Conservation (phyloP, 2,888 invertebrate species). For the Herminia tarsipennalis region DNA sequence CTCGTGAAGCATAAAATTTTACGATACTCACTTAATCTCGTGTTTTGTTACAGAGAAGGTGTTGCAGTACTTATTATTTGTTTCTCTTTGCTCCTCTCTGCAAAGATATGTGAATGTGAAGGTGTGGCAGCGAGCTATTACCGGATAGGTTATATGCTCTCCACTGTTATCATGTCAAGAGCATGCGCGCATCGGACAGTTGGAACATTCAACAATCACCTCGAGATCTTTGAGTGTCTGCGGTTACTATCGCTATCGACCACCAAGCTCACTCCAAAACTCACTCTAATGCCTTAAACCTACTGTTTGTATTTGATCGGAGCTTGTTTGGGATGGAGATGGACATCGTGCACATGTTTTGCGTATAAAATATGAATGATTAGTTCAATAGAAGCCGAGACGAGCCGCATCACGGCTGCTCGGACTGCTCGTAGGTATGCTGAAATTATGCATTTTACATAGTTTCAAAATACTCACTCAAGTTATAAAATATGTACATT, state of each 20-base stretch:
- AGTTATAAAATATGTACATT: too few species aligned
- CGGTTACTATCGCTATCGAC: constrained; percentile 2
- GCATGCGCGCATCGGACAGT: constrained; percentile 40
- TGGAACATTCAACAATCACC: constrained; percentile 14
- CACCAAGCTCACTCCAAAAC: neutral
- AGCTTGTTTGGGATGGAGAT: constrained; percentile 10
- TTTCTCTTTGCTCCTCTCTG: too few species aligned
- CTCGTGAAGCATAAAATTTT: too few species aligned
- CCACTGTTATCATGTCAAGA: constrained; percentile 53
- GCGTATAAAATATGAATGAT: constrained; percentile 66
- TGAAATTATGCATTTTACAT: too few species aligned
- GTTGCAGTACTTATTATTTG: too few species aligned
- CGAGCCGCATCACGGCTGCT: constrained; percentile 4
- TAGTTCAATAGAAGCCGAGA: constrained; percentile 53
- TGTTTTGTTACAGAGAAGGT: too few species aligned
- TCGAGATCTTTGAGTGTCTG: constrained; percentile 16
- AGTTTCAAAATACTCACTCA: too few species aligned
- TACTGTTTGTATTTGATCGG: neutral
- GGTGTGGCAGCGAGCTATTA: too few species aligned
- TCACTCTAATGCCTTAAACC: neutral
- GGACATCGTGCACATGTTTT: constrained; percentile 58
- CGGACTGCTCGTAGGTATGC: too few species aligned
- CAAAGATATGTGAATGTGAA: too few species aligned
- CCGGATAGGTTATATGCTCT: constrained; percentile 25
- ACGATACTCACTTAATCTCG: too few species aligned